Percentiles rank a stretch among this genome's conserved stretches.
These are phyloP conservation scores for Biston stratarius DNA, from an alignment of 2,888 invertebrate genomes.

Conservation along the genomic window DNA sequence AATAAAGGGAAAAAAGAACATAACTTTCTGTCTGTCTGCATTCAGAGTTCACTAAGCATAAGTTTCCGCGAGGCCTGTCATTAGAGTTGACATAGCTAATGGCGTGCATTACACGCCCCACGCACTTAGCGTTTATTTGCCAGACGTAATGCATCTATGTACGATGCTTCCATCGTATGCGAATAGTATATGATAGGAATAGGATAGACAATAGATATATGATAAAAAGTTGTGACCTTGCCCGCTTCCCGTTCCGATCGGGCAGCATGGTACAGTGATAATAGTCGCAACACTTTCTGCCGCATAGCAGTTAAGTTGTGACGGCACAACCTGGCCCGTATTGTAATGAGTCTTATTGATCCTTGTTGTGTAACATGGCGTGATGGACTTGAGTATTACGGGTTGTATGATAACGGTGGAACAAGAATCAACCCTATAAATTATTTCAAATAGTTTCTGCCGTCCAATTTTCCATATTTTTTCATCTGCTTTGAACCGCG, in stretches of 20 bases:
- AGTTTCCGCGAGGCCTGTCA: not conserved
- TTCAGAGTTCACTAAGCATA: not conserved
- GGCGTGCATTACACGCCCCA: not conserved
- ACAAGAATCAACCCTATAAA: slow-evolving; percentile 3
- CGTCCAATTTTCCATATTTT: too few relatives aligned
- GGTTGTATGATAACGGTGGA: slow-evolving; percentile 36
- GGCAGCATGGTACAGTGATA: slow-evolving; percentile 11
- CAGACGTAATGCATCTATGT: not conserved
- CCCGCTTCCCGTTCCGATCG: slow-evolving; percentile 10
- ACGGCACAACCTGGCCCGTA: slow-evolving; percentile 33
- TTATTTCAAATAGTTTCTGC: too few relatives aligned
- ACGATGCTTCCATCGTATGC: too few relatives aligned
- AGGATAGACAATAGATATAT: too few relatives aligned
- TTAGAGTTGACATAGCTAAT: not conserved
- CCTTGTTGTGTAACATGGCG: slow-evolving; percentile 52
- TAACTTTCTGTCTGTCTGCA: too few relatives aligned
- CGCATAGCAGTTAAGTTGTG: slow-evolving; percentile 28
- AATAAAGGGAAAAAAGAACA: too few relatives aligned
- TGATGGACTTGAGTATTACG: slow-evolving; percentile 46
- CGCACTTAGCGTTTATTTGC: not conserved
- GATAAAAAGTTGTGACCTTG: slow-evolving; percentile 24
- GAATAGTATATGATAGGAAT: too few relatives aligned
- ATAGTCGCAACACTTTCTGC: slow-evolving; percentile 25
- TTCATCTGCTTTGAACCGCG: too few relatives aligned
- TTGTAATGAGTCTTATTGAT: slow-evolving; percentile 52